Evolutionary conservation across 2,888 invertebrate genomes (phyloP), one percentile per base, ranked within the genome.

Genomic region (Noctua fimbriata): DNA sequence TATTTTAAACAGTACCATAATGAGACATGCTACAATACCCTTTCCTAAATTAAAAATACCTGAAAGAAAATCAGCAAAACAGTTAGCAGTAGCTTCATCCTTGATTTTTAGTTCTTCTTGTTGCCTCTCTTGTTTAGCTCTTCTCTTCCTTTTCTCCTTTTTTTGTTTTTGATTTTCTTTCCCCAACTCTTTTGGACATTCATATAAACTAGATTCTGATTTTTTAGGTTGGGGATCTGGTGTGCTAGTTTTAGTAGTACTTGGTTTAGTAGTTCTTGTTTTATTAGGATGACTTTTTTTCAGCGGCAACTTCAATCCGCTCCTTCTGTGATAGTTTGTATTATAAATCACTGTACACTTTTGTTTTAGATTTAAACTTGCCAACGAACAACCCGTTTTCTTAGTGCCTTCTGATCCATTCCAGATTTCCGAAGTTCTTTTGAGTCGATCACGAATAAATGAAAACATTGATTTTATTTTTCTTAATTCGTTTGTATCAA

Each of bases 21-120:
- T 14, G 0, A 89, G 0, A 36, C 77, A 78, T 70, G 77, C 86
- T 2, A 87, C 0, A 21, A 87, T 32, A 36, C 73, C 67, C 16
- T 89, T 14, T 3, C 72, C 58, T 21, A 91, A 10, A 83, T 90
- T 90, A 10, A 92, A 1, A 32, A 91, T 4, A 14, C 92, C 92
- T 65, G 89, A n/a, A 28, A 91, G 21, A 66, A 91, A 84, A 41
- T 92, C 92, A 14, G 89, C 89, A 24, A 88, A 58, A 81, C 89
- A 92, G 77, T 91, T 92, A 10, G 89, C 89, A 44, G 85, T 72
- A 67, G 84, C 58, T 79, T 87, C 84, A 63, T 86, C 87, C 75
- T 1, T 91, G 85, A 78, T 88, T 79, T 3, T n/a, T 84, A 90
- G 79, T 14, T 78, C 79, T 78, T 80, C 32, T 75, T 90, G 88